Conservation (phyloP, 2,888 invertebrate genomes). For the Laspeyria flexula region DNA sequence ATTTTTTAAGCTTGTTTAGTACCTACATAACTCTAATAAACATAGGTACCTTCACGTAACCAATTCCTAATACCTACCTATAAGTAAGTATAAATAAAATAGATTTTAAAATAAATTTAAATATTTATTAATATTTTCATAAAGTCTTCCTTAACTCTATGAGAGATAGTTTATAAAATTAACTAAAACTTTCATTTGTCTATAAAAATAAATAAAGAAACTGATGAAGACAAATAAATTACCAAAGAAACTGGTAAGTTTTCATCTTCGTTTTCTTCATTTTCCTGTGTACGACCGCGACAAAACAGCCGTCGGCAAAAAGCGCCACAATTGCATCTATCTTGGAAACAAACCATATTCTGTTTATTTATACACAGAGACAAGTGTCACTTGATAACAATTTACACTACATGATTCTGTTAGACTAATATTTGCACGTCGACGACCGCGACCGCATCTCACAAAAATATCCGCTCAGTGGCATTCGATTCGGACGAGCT, state of each 20-base stretch:
- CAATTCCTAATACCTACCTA: too few relatives aligned
- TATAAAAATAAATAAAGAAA: background rate
- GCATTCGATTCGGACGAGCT: conserved; percentile 44
- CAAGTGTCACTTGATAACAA: conserved; percentile 34
- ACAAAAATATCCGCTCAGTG: conserved; percentile 67
- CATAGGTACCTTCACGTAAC: too few relatives aligned
- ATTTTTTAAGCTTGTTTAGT: too few relatives aligned
- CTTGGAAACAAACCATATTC: conserved; percentile 61
- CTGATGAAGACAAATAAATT: conserved; percentile 33
- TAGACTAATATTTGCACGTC: conserved; percentile 14
- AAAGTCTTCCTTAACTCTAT: too few relatives aligned
- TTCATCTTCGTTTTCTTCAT: conserved; percentile 41
- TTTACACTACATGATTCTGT: conserved; percentile 38
- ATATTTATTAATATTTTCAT: too few relatives aligned
- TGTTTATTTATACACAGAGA: conserved; percentile 37
- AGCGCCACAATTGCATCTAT: conserved; percentile 68
- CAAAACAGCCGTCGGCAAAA: conserved; percentile 75
- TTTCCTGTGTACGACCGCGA: conserved; percentile 53
- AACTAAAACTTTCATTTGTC: too few relatives aligned
- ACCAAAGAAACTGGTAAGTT: conserved; percentile 63
- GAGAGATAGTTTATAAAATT: too few relatives aligned
- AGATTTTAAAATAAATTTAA: too few relatives aligned
- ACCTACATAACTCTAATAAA: too few relatives aligned
- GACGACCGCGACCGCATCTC: conserved; percentile 54
- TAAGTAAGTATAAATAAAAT: too few relatives aligned